Percentiles rank a stretch among this genome's conserved stretches.
Conservation (phyloP, 2,113 vertebrate species). For the Corydoras sp. region DNA sequence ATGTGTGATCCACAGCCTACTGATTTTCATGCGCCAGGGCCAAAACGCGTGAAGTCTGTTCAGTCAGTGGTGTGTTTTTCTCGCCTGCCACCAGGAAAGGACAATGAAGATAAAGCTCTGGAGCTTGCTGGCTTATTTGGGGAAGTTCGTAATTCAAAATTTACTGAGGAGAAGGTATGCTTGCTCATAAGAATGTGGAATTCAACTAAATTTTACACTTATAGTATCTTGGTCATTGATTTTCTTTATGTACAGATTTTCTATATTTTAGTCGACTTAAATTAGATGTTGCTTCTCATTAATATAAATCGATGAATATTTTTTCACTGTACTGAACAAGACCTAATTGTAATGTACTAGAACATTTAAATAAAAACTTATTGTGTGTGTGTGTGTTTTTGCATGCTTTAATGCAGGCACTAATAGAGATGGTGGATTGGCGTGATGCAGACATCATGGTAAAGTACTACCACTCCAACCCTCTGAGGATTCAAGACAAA, state of each 20-base stretch:
- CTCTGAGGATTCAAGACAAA: constrained; percentile 45
- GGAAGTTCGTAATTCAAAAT: constrained; percentile 35
- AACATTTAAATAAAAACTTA: too few relatives aligned
- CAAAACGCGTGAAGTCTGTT: constrained; percentile 23
- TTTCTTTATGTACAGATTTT: too few relatives aligned
- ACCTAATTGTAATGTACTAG: too few relatives aligned
- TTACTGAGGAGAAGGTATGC: constrained; percentile 38
- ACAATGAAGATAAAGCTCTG: constrained; percentile 27
- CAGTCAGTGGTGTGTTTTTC: constrained; percentile 43
- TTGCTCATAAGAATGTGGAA: too few relatives aligned
- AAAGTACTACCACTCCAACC: constrained; percentile 48
- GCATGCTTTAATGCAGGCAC: constrained; percentile 28
- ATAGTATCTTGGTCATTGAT: too few relatives aligned
- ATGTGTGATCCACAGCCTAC: constrained; percentile 33
- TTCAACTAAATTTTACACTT: too few relatives aligned
- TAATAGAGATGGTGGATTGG: constrained; percentile 48
- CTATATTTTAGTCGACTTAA: too few relatives aligned
- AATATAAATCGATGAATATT: too few relatives aligned
- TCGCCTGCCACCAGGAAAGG: constrained; percentile 36
- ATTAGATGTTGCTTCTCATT: too few relatives aligned
- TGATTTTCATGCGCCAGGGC: constrained; percentile 21
- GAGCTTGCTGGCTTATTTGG: constrained; percentile 46
- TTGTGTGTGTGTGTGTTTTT: background rate
- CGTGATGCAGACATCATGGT: constrained; percentile 50
- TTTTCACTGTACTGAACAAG: too few relatives aligned